Percentiles rank a stretch among this genome's conserved stretches.
These are phyloP conservation scores for Clistopyga incitator DNA, from an alignment of 2,888 invertebrate genomes.

Conservation along the genomic window DNA sequence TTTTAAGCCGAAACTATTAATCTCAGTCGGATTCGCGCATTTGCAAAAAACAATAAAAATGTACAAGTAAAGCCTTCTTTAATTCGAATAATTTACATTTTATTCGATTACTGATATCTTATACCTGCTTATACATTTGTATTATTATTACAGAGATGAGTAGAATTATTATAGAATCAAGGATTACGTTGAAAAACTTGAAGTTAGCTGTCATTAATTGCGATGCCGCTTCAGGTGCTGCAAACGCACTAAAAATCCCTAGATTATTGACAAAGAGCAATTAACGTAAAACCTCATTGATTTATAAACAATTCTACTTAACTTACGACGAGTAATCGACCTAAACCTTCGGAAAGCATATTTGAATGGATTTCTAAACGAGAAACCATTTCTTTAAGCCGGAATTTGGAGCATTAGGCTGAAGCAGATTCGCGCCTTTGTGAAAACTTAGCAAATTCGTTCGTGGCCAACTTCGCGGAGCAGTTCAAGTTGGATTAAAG, in stretches of 20 bases:
- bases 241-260: neutral
- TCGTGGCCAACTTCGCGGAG: slow-evolving; percentile 73
- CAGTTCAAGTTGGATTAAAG: slow-evolving; percentile 77
- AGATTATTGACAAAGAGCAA: neutral
- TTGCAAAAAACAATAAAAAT: neutral
- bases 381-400: neutral
- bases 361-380: neutral
- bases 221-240: neutral
- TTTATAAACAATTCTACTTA: neutral
- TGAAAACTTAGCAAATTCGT: neutral
- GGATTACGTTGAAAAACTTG: neutral
- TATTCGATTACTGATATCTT: too few species aligned
- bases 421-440: neutral
- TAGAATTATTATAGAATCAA: too few species aligned
- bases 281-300: neutral
- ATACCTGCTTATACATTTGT: too few species aligned
- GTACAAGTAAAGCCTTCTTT: too few species aligned
- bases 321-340: neutral
- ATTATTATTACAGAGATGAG: too few species aligned
- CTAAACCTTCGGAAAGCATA: neutral
- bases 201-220: neutral
- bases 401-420: neutral
- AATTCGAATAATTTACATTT: too few species aligned
- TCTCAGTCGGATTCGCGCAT: neutral
- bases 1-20: neutral